Conservation (phyloP, 2,797 vertebrate genomes). For the Pteropus rufus region DNA sequence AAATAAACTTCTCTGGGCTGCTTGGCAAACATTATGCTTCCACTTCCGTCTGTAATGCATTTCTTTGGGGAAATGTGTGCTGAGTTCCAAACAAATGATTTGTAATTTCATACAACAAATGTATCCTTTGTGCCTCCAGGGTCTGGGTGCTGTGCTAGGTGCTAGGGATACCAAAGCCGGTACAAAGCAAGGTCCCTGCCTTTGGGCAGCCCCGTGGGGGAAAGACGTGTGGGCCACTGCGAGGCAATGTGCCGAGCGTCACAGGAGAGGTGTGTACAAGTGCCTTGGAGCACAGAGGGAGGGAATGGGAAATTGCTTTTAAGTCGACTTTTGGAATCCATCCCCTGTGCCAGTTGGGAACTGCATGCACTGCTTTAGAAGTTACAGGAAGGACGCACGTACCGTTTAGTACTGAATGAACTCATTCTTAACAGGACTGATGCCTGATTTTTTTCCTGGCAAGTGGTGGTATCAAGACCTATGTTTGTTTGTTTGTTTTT, state of each 20-base stretch:
- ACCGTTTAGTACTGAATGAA: neutral
- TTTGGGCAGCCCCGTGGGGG: rapidly evolving
- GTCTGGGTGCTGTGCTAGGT: neutral
- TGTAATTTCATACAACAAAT: neutral
- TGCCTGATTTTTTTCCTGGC: neutral
- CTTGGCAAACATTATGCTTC: neutral
- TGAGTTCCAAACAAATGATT: neutral
- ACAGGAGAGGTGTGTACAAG: neutral
- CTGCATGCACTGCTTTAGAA: neutral
- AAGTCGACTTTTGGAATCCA: neutral
- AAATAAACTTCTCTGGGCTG: neutral
- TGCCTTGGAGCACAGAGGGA: neutral
- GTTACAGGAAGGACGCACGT: neutral
- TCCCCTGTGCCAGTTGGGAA: neutral
- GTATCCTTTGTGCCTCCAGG: neutral
- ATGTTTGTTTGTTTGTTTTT: neutral
- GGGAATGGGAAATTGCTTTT: neutral
- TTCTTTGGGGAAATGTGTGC: neutral
- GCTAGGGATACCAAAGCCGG: neutral
- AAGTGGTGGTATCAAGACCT: neutral
- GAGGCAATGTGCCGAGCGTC: neutral
- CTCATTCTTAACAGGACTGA: neutral
- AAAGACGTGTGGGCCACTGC: neutral
- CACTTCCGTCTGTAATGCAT: neutral
- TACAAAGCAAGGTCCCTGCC: neutral